Conservation (phyloP, 2,113 vertebrate genomes). For the Rhegmatorhina hoffmannsi region DNA sequence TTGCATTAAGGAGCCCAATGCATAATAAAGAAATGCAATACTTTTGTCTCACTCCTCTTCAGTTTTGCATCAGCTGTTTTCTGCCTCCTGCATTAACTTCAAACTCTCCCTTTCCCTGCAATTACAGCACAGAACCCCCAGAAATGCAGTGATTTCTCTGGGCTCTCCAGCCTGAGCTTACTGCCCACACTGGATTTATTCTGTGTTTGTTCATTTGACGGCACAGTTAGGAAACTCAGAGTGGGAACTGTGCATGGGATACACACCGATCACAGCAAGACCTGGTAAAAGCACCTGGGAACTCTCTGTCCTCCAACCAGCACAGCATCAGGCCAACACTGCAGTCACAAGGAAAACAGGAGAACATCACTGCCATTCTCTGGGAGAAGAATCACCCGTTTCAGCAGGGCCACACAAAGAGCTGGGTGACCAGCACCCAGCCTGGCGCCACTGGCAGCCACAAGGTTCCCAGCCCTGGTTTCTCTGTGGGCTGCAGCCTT, state of each 20-base stretch:
- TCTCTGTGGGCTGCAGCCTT: not conserved
- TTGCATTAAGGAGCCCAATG: not conserved
- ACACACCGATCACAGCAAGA: accelerated
- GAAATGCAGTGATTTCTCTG: not conserved
- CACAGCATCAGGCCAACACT: accelerated
- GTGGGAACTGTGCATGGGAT: not conserved
- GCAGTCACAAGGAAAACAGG: not conserved
- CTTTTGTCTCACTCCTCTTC: not conserved
- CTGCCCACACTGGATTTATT: slow-evolving; percentile 25
- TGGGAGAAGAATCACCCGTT: not conserved
- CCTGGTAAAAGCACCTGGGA: not conserved
- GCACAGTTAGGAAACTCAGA: not conserved
- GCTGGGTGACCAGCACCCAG: not conserved
- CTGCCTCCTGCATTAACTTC: not conserved
- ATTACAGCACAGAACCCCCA: not conserved
- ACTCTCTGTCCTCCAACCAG: not conserved
- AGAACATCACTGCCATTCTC: not conserved
- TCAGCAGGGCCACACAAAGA: not conserved
- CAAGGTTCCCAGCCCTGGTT: accelerated
- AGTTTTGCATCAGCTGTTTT: not conserved
- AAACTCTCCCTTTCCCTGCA: not conserved
- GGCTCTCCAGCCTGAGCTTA: not conserved
- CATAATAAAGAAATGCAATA: not conserved
- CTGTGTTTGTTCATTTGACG: not conserved
- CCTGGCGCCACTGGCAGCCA: accelerated